These are phyloP conservation scores for Aleiodes sp. DNA, from an alignment of 1,140 invertebrate species.

Conservation along the genomic window DNA sequence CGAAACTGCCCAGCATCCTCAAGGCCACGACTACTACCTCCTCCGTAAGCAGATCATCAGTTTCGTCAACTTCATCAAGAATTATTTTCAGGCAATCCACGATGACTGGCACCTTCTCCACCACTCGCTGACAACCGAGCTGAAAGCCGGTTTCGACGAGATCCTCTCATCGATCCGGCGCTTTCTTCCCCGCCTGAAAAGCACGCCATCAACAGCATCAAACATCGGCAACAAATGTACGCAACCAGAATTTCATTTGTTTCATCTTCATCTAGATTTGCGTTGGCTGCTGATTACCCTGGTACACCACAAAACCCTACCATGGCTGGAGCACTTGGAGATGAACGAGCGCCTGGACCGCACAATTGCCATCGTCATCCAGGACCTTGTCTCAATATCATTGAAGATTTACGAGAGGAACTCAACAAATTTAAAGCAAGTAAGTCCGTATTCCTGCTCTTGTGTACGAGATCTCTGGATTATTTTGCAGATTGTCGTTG, in stretches of 20 bases:
- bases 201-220: constrained; percentile 56
- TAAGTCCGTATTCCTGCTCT: constrained; percentile 61
- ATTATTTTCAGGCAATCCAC: constrained; percentile 53
- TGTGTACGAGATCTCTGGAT: constrained; percentile 64
- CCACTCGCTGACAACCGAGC: constrained; percentile 39
- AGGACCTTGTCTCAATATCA: constrained; percentile 56
- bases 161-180: constrained; percentile 46
- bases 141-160: constrained; percentile 48
- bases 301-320: constrained; percentile 44
- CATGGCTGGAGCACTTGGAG: background rate
- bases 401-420: constrained; percentile 56
- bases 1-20: constrained; percentile 35
- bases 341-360: constrained; percentile 48
- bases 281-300: constrained; percentile 60
- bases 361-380: constrained; percentile 41
- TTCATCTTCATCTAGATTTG: constrained; percentile 63
- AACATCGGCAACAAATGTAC: constrained; percentile 59
- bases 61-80: constrained; percentile 52
- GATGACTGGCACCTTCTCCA: constrained; percentile 42
- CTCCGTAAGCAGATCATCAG: constrained; percentile 49
- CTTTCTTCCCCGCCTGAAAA: constrained; percentile 49
- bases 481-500: constrained; percentile 58
- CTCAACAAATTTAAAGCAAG: constrained; percentile 49
- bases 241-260: constrained; percentile 64
- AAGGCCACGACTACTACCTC: constrained; percentile 47